Evolutionary conservation across 37 sponge, comb jelly and placozoan genomes (phyloP), one percentile per base, ranked within the genome.

Genomic region (Theonella swinhoei): DNA sequence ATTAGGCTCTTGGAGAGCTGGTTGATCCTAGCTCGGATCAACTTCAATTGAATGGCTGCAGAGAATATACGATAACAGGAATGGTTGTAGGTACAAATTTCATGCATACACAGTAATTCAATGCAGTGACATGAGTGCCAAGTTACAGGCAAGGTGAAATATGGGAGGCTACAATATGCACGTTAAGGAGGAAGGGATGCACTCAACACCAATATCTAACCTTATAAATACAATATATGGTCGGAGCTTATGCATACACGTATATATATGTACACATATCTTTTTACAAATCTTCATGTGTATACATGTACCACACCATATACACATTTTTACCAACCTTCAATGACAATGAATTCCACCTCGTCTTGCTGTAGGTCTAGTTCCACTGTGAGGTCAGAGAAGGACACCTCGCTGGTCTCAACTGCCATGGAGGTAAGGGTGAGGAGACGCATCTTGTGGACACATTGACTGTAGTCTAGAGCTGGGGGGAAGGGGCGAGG

Each of bases 11-110:
- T 54, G 30, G 68, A 77, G 8, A 88, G 64, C 75, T 92, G 93
- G 38, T 88, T 85, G 30, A 92, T 84, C n/a, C 80, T 76, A 17
- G 89, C 93, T 76, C 68, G 78, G n/a, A 92, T 69, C 38, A 92
- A 74, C 38, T 85, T 80, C 66, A 88, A 24, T 39, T 85, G 60
- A 72, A 92, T 78, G 73, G 88, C 88, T 92, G 69, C 31, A 42
- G 20, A 19, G 11, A 37, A 3, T 39, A n/a, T n/a, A n/a, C n/a
- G n/a, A n/a, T n/a, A n/a, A n/a, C n/a, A n/a, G n/a, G n/a, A n/a
- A n/a, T n/a, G n/a, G n/a, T n/a, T n/a, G n/a, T n/a, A n/a, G n/a
- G n/a, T n/a, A n/a, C n/a, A n/a, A n/a, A n/a, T n/a, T n/a, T n/a
- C n/a, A n/a, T n/a, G n/a, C n/a, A n/a, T n/a, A n/a, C n/a, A n/a